phyloP scores from a whole-genome alignment of 2,888 invertebrate species.

The Meloe dianella region DNA sequence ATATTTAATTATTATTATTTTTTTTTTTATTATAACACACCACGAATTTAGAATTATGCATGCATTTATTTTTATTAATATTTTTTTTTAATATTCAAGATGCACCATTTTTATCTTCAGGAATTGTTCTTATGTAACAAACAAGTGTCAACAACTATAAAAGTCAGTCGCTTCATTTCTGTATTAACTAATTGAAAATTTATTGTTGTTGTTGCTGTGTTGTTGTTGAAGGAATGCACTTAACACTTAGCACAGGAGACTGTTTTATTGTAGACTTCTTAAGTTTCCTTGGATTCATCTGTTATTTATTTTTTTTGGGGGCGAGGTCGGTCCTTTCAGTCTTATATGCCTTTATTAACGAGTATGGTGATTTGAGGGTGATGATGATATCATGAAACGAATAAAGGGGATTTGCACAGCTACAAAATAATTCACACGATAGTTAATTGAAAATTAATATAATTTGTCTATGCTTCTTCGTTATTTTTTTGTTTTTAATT shows the following conservation, averaged over 20 bases:
- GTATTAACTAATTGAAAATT: neutral
- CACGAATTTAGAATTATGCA: constrained; percentile 59
- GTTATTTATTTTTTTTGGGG: constrained; percentile 16
- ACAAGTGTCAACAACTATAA: constrained; percentile 53
- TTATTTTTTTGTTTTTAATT: too few relatives aligned
- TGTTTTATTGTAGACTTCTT: constrained; percentile 22
- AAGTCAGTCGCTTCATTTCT: constrained; percentile 42
- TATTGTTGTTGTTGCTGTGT: neutral
- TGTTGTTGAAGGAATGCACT: constrained; percentile 40
- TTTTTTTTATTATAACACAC: constrained; percentile 36
- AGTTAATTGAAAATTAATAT: neutral
- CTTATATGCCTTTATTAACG: constrained; percentile 26
- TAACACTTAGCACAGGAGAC: constrained; percentile 51
- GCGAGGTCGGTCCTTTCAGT: constrained; percentile 41
- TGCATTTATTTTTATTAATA: constrained; percentile 40
- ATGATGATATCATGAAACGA: neutral
- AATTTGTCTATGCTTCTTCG: neutral
- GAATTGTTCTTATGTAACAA: constrained; percentile 39
- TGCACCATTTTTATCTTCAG: constrained; percentile 40
- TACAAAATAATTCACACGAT: neutral
- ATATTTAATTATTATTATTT: constrained; percentile 17
- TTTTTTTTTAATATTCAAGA: constrained; percentile 29
- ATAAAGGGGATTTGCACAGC: neutral
- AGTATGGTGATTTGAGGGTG: neutral
- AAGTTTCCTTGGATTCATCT: constrained; percentile 14